A percentile compares a stretch with the other conserved stretches of the same genome.
Conservation (phyloP, 2,888 invertebrate genomes). For the Piscicola geometra region DNA sequence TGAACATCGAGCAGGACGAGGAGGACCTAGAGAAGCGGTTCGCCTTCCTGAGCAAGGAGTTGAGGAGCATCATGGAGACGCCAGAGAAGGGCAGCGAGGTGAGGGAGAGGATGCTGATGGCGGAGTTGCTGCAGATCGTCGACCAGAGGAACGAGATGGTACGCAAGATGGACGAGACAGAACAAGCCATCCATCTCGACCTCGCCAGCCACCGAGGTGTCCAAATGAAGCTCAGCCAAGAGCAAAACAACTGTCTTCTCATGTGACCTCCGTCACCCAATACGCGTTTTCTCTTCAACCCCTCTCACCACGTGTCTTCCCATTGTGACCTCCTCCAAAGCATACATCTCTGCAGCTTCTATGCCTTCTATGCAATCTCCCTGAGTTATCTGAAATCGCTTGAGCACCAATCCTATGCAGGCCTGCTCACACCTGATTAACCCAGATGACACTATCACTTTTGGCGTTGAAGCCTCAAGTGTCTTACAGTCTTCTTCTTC, state of each 20-base stretch:
- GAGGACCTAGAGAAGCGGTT: conserved; percentile 85
- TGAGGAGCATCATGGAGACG: conserved; percentile 81
- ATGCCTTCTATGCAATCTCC: too few relatives aligned
- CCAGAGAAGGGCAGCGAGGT: conserved; percentile 93
- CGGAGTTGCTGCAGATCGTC: conserved; percentile 84
- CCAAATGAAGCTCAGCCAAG: not conserved
- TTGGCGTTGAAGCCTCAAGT: too few relatives aligned
- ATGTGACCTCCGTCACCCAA: not conserved
- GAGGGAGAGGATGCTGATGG: conserved; percentile 78
- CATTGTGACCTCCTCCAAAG: too few relatives aligned
- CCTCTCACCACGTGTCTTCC: too few relatives aligned
- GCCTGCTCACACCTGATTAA: too few relatives aligned
- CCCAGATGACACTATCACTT: too few relatives aligned
- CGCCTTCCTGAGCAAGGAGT: conserved; percentile 79
- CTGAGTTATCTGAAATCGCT: too few relatives aligned
- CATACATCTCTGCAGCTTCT: too few relatives aligned
- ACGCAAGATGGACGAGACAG: conserved; percentile 91
- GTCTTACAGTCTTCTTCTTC: too few relatives aligned
- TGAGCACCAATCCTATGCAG: too few relatives aligned
- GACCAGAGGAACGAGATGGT: conserved; percentile 92
- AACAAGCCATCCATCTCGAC: conserved; percentile 67
- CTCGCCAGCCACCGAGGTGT: not conserved
- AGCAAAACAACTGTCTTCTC: not conserved
- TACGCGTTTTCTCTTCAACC: too few relatives aligned
- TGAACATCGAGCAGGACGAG: conserved; percentile 89